Percentiles rank a stretch among this genome's conserved stretches.
Evolutionary conservation across 1,140 invertebrate species (phyloP).

Genomic region (Piezodorus guildinii): DNA sequence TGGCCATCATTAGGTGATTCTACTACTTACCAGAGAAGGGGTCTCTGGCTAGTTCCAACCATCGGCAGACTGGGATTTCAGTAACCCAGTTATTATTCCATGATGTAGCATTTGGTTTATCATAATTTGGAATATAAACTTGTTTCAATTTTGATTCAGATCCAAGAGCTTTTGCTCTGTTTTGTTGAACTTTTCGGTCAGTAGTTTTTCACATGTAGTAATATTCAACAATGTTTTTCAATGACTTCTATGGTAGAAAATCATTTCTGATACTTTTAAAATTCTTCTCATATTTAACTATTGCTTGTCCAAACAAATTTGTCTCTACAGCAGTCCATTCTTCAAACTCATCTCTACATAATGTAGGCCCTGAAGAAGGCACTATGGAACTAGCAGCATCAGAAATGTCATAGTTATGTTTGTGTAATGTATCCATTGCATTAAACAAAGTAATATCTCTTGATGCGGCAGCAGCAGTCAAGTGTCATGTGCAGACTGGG

Average conservation of each 20-base stretch:
- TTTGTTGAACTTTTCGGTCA: constrained; percentile 96
- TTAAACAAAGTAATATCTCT: constrained; percentile 59
- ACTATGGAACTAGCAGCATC: constrained; percentile 86
- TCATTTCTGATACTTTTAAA: constrained; percentile 96
- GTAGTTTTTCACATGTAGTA: constrained; percentile 99
- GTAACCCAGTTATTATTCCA: constrained; percentile 56
- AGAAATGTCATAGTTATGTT: constrained; percentile 83
- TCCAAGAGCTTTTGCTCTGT: constrained; percentile 94
- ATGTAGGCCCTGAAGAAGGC: constrained; percentile 85
- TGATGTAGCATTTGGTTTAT: constrained; percentile 67
- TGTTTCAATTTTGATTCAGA: constrained; percentile 98
- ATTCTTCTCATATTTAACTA: constrained; percentile 99
- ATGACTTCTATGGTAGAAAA: constrained; percentile 98
- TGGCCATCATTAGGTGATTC: too few species aligned
- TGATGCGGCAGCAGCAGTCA: constrained; percentile 2
- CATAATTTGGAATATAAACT: constrained; percentile 98
- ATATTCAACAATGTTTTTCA: constrained; percentile 98
- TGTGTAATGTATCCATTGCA: constrained; percentile 95
- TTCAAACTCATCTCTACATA: constrained; percentile 99
- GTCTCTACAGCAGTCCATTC: constrained; percentile 99
- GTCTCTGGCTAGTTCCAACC: too few species aligned
- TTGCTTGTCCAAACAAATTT: constrained; percentile 96
- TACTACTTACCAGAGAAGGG: too few species aligned
- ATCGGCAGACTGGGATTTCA: constrained; percentile 41
- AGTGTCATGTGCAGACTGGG: neutral